Evolutionary conservation across 1,140 invertebrate species (phyloP).

Genomic region (Adoxophyes honmai): DNA sequence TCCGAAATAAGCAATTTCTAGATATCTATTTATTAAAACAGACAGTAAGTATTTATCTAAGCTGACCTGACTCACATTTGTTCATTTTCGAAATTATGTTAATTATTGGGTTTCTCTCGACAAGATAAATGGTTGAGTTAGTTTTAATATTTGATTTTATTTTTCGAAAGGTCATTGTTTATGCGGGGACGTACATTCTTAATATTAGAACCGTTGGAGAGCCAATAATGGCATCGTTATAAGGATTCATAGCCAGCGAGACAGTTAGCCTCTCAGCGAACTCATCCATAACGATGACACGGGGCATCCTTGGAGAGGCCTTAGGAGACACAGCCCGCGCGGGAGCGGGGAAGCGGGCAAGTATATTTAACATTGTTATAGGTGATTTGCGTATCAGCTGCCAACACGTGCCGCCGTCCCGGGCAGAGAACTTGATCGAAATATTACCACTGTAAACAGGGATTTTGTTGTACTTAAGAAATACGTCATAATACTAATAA

Average conservation of each 20-base stretch:
- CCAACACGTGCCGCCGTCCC: constrained; percentile 54
- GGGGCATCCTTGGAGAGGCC: constrained; percentile 27
- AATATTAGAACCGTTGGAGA: neutral
- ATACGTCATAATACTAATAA: constrained; percentile 23
- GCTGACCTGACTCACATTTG: no score
- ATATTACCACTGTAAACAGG: constrained; percentile 34
- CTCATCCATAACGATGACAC: constrained; percentile 20
- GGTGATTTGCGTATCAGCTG: constrained; percentile 51
- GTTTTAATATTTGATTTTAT: no score
- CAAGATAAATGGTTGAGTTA: no score
- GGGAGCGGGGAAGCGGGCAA: constrained; percentile 23
- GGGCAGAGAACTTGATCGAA: constrained; percentile 34
- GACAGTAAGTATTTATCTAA: no score
- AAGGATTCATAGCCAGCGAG: neutral
- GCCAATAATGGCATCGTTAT: neutral
- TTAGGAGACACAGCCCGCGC: constrained; percentile 37
- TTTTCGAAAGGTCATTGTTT: no score
- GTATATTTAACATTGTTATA: constrained; percentile 55
- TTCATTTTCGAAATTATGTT: no score
- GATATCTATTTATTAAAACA: no score
- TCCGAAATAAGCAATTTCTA: no score
- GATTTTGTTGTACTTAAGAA: constrained; percentile 26
- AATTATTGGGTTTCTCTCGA: no score
- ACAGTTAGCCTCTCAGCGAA: neutral
- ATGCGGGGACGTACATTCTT: neutral